A percentile compares a stretch with the other conserved stretches of the same genome.
phyloP scores from a whole-genome alignment of 2,797 vertebrate genomes.

The Megalops cyprinoides region DNA sequence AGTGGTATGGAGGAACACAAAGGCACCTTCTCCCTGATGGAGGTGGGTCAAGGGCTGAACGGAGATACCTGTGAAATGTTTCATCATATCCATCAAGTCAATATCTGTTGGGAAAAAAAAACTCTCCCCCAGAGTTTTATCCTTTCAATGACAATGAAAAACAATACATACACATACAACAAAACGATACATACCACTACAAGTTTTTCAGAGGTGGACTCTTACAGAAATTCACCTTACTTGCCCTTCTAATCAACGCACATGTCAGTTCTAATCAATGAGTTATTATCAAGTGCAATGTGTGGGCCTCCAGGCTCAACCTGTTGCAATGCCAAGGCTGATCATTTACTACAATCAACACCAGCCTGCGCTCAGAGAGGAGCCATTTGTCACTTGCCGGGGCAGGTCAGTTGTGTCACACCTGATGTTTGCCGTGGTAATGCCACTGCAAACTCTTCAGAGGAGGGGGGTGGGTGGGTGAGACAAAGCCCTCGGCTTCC shows the following conservation, averaged over 20 bases:
- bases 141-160: not conserved
- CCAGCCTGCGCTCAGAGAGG: not conserved
- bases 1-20: slow-evolving; percentile 46
- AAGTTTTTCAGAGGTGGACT: not conserved
- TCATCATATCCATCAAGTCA: too few species aligned
- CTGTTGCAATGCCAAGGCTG: slow-evolving; percentile 39
- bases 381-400: slow-evolving; percentile 20
- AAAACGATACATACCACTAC: not conserved
- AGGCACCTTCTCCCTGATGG: slow-evolving; percentile 35
- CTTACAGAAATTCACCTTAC: not conserved
- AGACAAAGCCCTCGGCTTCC: slow-evolving; percentile 40
- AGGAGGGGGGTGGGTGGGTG: not conserved
- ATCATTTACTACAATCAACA: slow-evolving; percentile 69
- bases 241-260: not conserved
- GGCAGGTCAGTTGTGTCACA: slow-evolving; percentile 8
- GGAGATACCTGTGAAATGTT: not conserved
- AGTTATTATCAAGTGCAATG: not conserved
- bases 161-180: too few species aligned
- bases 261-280: too few species aligned
- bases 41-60: not conserved
- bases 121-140: not conserved
- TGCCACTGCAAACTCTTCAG: slow-evolving; percentile 43
- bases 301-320: not conserved
- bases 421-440: slow-evolving; percentile 43
- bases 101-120: too few species aligned